Base-by-base conservation (phyloP, 2,888 invertebrate genomes). In the Pyrrhosoma nymphula region DNA sequence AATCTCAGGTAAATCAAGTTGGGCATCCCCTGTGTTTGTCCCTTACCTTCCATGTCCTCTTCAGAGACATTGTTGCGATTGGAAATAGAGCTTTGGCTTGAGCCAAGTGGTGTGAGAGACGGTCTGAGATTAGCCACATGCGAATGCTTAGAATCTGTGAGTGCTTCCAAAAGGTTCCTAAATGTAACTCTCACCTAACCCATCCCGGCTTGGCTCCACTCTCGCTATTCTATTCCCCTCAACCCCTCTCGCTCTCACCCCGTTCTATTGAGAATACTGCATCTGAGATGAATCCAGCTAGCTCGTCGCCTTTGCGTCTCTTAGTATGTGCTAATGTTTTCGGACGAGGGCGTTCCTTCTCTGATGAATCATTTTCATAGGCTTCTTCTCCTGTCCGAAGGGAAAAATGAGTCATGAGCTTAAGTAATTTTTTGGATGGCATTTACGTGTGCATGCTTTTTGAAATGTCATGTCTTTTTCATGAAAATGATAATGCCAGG, bases 141-240 rank as follows among this genome's bases (percentile, higher is more conserved):
- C 30, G 82, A 55, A 56, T 56, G 56, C 56, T 89, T 23, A n/a
- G 89, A 89, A 89, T 89, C 56, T 14, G 26, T 8, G 56, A 56
- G n/a, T n/a, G 89, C n/a, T 89, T 89, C 89, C 55, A 89, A n/a
- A 89, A 89, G n/a, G 56, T 55, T 56, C 56, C 89, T 55, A 47
- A 55, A 89, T 89, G 89, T 56, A 89, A n/a, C 89, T 47, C 56
- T 47, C 89, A 10, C 10, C 56, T 56, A 30, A 26, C 26, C 26
- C n/a, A 55, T 47, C 60, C n/a, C 56, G 55, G 10, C 89, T 89
- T 56, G 47, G 55, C 47, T 47, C 89, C 89, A 55, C 56, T n/a
- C n/a, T n/a, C 55, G 55, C 26, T 23, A 55, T 89, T 89, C 47
- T 35, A 35, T 16, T 82, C 35, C 35, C n/a, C n/a, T 82, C 69